Percentiles rank a stretch among this genome's conserved stretches.
phyloP scores from a whole-genome alignment of 2,888 invertebrate genomes.

The Cordilura impudica region DNA sequence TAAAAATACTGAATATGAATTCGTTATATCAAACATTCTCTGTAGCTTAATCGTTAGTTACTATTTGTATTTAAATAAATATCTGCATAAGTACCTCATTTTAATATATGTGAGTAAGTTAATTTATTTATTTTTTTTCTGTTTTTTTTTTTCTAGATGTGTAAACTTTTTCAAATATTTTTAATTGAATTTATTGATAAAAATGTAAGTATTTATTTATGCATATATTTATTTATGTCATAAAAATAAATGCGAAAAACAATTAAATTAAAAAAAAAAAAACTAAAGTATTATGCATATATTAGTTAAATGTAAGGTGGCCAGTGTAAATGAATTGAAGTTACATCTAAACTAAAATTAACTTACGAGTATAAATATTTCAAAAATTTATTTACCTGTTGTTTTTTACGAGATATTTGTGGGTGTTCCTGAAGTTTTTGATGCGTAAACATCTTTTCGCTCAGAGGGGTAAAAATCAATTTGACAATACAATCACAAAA shows the following conservation, averaged over 20 bases:
- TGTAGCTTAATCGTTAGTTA: too few species aligned
- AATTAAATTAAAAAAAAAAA: neutral
- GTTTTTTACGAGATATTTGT: too few species aligned
- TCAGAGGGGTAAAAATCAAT: too few species aligned
- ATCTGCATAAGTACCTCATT: too few species aligned
- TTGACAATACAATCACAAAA: too few species aligned
- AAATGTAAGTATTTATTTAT: neutral
- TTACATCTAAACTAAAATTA: neutral
- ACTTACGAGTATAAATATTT: too few species aligned
- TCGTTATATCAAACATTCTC: too few species aligned
- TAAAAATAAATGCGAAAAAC: neutral
- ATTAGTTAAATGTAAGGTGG: neutral
- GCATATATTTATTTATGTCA: constrained; percentile 14
- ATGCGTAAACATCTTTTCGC: too few species aligned
- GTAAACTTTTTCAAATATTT: neutral
- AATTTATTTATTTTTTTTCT: neutral
- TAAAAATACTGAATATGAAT: too few species aligned
- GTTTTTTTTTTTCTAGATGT: neutral
- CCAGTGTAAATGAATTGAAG: neutral
- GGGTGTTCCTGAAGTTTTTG: too few species aligned
- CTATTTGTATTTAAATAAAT: too few species aligned
- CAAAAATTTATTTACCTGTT: too few species aligned
- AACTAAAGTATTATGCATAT: neutral
- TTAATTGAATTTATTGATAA: constrained; percentile 34
- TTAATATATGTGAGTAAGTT: neutral